These are phyloP conservation scores for Coptodon rendalli DNA, from an alignment of 2,113 vertebrate genomes.

Conservation along the genomic window DNA sequence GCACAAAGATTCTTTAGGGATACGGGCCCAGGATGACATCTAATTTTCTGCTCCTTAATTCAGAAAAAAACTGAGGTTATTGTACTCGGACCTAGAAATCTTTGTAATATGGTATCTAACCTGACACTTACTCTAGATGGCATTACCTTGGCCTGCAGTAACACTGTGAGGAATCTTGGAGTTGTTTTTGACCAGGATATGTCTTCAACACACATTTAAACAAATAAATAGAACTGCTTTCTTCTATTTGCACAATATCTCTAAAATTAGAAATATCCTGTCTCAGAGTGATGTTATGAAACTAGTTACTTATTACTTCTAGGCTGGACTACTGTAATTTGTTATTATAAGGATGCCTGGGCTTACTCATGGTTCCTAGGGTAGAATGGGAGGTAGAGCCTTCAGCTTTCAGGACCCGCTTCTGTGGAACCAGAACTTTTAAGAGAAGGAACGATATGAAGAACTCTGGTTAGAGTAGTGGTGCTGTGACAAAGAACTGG, in stretches of 20 bases:
- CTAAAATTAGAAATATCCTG: not conserved
- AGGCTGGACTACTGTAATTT: not conserved
- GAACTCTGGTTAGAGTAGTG: not conserved
- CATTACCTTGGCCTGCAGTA: not conserved
- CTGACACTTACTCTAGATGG: rapidly evolving
- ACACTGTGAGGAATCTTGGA: not conserved
- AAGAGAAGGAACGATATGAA: not conserved
- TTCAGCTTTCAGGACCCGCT: not conserved
- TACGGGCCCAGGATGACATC: not conserved
- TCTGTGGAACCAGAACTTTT: not conserved
- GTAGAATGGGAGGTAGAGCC: not conserved
- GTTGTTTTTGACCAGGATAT: not conserved
- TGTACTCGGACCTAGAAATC: not conserved
- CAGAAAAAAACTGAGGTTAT: not conserved
- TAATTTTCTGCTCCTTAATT: not conserved
- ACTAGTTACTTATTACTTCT: not conserved
- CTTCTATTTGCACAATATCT: not conserved
- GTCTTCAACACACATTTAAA: not conserved
- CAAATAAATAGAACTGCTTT: not conserved
- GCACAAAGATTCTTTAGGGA: too few relatives aligned
- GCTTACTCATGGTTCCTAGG: rapidly evolving
- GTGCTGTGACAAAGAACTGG: not conserved
- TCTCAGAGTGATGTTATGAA: rapidly evolving
- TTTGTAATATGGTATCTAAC: not conserved
- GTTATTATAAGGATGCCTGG: not conserved